A percentile compares a stretch with the other conserved stretches of the same genome.
Evolutionary conservation across 2,888 invertebrate species (phyloP).

Genomic region (Drosophila mulleri): DNA sequence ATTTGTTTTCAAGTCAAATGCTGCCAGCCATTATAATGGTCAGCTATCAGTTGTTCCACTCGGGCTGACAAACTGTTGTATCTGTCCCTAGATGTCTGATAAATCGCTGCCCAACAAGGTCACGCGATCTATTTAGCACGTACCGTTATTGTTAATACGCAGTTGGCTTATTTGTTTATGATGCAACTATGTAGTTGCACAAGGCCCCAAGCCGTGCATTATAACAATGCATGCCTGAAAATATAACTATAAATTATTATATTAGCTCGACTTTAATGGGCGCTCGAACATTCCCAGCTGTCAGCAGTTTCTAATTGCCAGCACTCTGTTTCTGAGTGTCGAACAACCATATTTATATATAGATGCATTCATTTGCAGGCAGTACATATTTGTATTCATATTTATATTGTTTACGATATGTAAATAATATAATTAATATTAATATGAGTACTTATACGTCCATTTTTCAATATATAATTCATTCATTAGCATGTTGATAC

Average conservation of each 20-base stretch:
- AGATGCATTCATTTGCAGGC: background rate
- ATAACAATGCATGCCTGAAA: background rate
- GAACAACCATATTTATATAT: background rate
- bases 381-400: background rate
- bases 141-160: background rate
- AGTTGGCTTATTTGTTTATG: background rate
- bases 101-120: background rate
- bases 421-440: background rate
- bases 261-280: background rate
- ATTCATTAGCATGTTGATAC: background rate
- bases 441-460: background rate
- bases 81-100: background rate
- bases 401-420: background rate
- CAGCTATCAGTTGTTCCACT: slow-evolving; percentile 45
- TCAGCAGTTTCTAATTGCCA: background rate
- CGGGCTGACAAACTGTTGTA: slow-evolving; percentile 13
- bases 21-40: slow-evolving; percentile 33
- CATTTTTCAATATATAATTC: background rate
- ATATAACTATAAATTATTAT: background rate
- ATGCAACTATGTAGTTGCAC: background rate
- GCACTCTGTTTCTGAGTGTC: background rate
- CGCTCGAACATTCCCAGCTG: too few species aligned
- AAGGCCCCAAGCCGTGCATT: background rate
- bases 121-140: background rate
- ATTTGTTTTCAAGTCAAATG: slow-evolving; percentile 48